Evolutionary conservation across 2,888 invertebrate genomes (phyloP).

Genomic region (Drepana falcataria): DNA sequence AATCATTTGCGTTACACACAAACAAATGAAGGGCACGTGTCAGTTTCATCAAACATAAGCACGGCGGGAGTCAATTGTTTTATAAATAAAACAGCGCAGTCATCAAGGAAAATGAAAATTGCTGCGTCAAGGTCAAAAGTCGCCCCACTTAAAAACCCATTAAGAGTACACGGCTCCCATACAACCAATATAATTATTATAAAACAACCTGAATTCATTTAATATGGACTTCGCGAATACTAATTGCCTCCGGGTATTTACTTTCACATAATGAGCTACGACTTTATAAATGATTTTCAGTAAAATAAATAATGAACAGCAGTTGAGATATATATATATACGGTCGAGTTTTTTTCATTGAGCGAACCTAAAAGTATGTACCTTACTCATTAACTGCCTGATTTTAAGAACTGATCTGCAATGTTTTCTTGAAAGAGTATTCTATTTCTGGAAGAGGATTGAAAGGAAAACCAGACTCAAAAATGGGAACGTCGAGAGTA

Average conservation of each 20-base stretch:
- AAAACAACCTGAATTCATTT: constrained; percentile 26
- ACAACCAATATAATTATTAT: constrained; percentile 12
- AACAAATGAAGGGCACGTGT: not conserved
- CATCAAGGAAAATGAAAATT: constrained; percentile 28
- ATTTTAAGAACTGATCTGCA: too few relatives aligned
- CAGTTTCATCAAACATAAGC: not conserved
- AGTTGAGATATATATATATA: too few relatives aligned
- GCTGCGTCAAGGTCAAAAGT: constrained; percentile 20
- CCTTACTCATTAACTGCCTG: too few relatives aligned
- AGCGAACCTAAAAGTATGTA: too few relatives aligned
- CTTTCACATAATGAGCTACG: not conserved
- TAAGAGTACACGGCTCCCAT: constrained; percentile 23
- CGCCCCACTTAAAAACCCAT: constrained; percentile 46
- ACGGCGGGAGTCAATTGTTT: constrained; percentile 7
- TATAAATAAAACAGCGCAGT: constrained; percentile 21
- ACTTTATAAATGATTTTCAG: not conserved
- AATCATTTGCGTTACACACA: not conserved
- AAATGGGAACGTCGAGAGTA: too few relatives aligned
- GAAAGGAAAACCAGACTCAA: too few relatives aligned
- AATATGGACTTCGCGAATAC: constrained; percentile 24
- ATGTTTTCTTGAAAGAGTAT: too few relatives aligned
- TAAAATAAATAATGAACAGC: not conserved
- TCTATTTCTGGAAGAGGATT: too few relatives aligned
- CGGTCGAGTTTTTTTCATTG: too few relatives aligned
- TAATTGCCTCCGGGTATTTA: constrained; percentile 14